These are phyloP conservation scores for Eupeodes latifasciatus DNA, from an alignment of 2,888 invertebrate species.

Conservation along the genomic window DNA sequence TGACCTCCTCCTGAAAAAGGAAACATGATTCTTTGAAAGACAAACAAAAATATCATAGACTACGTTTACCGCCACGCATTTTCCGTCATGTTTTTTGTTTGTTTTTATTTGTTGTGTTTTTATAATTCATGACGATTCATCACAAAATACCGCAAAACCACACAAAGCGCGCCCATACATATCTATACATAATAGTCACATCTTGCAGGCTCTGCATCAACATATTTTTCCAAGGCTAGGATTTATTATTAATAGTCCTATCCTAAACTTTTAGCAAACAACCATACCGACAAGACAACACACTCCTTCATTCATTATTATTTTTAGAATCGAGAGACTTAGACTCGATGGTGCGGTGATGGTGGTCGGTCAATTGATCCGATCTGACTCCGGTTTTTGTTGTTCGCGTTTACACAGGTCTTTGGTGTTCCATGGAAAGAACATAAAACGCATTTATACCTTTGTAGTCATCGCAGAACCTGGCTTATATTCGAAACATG, in stretches of 20 bases:
- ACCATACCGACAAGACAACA: neutral
- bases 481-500: slow-evolving; percentile 50
- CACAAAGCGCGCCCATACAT: slow-evolving; percentile 22
- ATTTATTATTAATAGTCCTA: slow-evolving; percentile 57
- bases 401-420: neutral
- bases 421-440: slow-evolving; percentile 19
- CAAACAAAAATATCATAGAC: slow-evolving; percentile 7
- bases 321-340: neutral
- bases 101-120: neutral
- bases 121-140: slow-evolving; percentile 47
- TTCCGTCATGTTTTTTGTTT: neutral
- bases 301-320: neutral
- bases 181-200: neutral
- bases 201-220: neutral
- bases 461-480: neutral
- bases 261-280: neutral
- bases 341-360: neutral
- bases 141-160: slow-evolving; percentile 46
- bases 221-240: slow-evolving; percentile 48
- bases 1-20: slow-evolving; percentile 10
- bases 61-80: neutral
- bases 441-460: slow-evolving; percentile 29
- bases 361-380: slow-evolving; percentile 36
- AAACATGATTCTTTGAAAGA: slow-evolving; percentile 43
- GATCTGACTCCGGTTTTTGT: slow-evolving; percentile 35